Evolutionary conservation across 2,888 invertebrate genomes (phyloP).

Genomic region (Orthonevra nobilis): DNA sequence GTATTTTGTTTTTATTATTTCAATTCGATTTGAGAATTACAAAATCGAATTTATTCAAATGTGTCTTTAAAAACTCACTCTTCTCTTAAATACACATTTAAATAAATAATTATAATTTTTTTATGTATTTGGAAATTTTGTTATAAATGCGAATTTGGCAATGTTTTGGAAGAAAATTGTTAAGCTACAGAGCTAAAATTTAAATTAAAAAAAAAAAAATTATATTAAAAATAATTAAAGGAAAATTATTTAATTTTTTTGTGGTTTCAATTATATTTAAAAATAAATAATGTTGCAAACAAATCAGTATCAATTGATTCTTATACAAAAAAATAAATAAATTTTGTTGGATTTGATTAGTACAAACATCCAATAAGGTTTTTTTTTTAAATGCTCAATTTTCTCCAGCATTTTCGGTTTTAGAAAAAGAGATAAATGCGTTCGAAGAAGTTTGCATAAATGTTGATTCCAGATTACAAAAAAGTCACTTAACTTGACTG

Average conservation of each 20-base stretch:
- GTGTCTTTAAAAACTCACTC: slow-evolving; percentile 34
- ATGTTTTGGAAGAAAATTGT: slow-evolving; percentile 78
- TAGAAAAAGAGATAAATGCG: slow-evolving; percentile 6
- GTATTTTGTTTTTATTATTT: slow-evolving; percentile 1
- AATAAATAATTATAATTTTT: slow-evolving; percentile 35
- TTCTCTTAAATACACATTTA: slow-evolving; percentile 49
- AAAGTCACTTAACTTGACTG: slow-evolving; percentile 19
- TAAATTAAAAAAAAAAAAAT: slow-evolving; percentile 4
- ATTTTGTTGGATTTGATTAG: slow-evolving; percentile 48
- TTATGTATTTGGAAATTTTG: slow-evolving; percentile 64
- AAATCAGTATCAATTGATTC: slow-evolving; percentile 26
- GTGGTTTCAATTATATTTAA: slow-evolving; percentile 58
- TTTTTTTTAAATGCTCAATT: slow-evolving; percentile 12
- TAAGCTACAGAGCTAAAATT: slow-evolving; percentile 79
- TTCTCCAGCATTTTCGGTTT: slow-evolving; percentile 26
- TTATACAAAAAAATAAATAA: slow-evolving; percentile 17
- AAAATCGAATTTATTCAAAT: slow-evolving; percentile 33
- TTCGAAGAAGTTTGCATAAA: slow-evolving; percentile 5
- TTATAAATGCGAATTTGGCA: slow-evolving; percentile 75
- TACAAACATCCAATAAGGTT: slow-evolving; percentile 54
- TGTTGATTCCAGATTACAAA: slow-evolving; percentile 15
- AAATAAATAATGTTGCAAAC: slow-evolving; percentile 32
- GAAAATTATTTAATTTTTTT: slow-evolving; percentile 59
- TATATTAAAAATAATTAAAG: slow-evolving; percentile 31
- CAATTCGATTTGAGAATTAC: slow-evolving; percentile 23